Base-by-base conservation (phyloP, 2,113 vertebrate species). In the Opisthocomus hoazin region DNA sequence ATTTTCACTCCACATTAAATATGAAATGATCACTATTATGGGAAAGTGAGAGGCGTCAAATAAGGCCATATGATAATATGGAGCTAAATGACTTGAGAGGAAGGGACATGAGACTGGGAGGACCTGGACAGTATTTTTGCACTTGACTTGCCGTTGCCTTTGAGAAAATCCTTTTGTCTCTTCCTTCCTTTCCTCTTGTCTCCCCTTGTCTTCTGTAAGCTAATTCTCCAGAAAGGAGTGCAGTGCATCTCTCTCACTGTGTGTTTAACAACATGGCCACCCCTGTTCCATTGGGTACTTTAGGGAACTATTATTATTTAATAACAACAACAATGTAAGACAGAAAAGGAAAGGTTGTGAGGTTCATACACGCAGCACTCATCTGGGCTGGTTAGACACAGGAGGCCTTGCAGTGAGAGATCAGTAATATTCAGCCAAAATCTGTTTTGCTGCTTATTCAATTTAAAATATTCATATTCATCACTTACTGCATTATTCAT, bases 381-480 rank as follows among this genome's bases (percentile, higher is more conserved):
- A 5, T 89, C 54, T 89, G 66, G 32, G 63, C 56, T 74, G 71
- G 37, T 78, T 78, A 66, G 85, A 51, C 68, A 57, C n/a, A 32
- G 8, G 24, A 94, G 48, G 23, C 39, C 26, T 81, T 78, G 23
- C n/a, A 77, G 54, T 51, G 76, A 70, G 37, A 84, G n/a, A 78
- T 70, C 74, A 77, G 70, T 81, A 46, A n/a, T 69, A 8, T 70
- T 89, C n/a, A 87, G 22, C 29, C 51, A 78, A 56, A 93, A 75
- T 58, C 60, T 87, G 37, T 7, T 63, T 94, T 84, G 50, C 48
- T 85, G 26, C 43, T 93, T 89, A 83, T 82, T 83, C 24, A 46
- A 27, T 93, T 91, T 95, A 81, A 96, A 96, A 93, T 94, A 91
- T 94, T 95, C 78, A 94, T 96, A 87, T 61, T 63, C 24, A 45